Percentiles rank a stretch among this genome's conserved stretches.
Conservation (phyloP, 2,797 vertebrate species). For the Triplophysa bombifrons region DNA sequence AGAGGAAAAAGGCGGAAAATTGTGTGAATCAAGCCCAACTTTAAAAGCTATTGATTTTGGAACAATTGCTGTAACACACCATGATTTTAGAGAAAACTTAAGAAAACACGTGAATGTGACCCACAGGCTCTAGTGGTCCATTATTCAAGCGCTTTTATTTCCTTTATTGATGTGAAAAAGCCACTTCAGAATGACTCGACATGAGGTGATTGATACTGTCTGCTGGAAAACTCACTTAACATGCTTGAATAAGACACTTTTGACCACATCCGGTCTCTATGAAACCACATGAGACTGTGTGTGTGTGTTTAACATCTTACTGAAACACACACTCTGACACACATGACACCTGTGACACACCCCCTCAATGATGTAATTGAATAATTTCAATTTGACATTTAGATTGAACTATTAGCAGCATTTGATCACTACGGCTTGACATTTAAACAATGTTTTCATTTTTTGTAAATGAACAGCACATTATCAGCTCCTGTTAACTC, state of each 20-base stretch:
- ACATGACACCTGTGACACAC: neutral
- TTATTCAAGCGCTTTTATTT: slow-evolving; percentile 27
- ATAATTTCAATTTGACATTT: slow-evolving; percentile 83
- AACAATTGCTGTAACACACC: slow-evolving; percentile 17
- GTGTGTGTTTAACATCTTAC: neutral
- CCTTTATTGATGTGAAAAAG: neutral
- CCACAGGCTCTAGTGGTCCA: neutral
- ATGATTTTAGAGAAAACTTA: slow-evolving; percentile 14
- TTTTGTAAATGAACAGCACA: slow-evolving; percentile 76
- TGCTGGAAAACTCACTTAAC: neutral
- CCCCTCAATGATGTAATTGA: slow-evolving; percentile 71
- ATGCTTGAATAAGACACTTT: neutral
- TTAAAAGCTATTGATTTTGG: slow-evolving; percentile 47
- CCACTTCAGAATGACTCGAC: neutral
- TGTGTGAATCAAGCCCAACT: slow-evolving; percentile 40
- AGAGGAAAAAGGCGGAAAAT: slow-evolving; percentile 24
- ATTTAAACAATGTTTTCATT: slow-evolving; percentile 80
- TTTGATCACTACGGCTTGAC: slow-evolving; percentile 75
- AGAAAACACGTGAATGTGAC: slow-evolving; percentile 33
- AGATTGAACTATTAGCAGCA: slow-evolving; percentile 71
- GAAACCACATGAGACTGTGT: slow-evolving; percentile 23
- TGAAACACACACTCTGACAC: too few species aligned
- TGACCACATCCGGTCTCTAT: neutral
- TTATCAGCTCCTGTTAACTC: slow-evolving; percentile 71
- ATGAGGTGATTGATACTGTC: slow-evolving; percentile 19